phyloP scores from a whole-genome alignment of 1,140 invertebrate species.

The Drosophila albomicans region DNA sequence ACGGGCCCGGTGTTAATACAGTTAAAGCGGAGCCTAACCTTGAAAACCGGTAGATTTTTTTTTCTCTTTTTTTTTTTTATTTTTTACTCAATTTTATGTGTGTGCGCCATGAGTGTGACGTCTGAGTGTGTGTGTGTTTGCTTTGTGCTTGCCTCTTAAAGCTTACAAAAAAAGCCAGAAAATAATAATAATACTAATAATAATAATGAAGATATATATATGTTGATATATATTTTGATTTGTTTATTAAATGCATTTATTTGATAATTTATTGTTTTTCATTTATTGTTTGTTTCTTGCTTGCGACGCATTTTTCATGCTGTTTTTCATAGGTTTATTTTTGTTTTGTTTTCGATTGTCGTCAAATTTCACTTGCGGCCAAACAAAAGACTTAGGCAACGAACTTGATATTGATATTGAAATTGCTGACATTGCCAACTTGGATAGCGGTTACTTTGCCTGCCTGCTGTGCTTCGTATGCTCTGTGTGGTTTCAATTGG shows the following conservation, averaged over 20 bases:
- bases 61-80: slow-evolving; percentile 35
- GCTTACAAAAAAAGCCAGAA: slow-evolving; percentile 18
- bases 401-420: slow-evolving; percentile 83
- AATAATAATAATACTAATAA: slow-evolving; percentile 14
- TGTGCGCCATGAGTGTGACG: slow-evolving; percentile 46
- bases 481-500: slow-evolving; percentile 20
- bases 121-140: slow-evolving; percentile 40
- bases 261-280: slow-evolving; percentile 25
- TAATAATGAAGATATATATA: background rate
- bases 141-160: slow-evolving; percentile 40
- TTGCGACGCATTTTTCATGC: slow-evolving; percentile 26
- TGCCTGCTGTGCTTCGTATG: background rate
- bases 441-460: slow-evolving; percentile 13
- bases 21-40: slow-evolving; percentile 81
- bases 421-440: slow-evolving; percentile 63
- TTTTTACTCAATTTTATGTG: slow-evolving; percentile 67
- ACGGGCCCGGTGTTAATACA: slow-evolving; percentile 79
- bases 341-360: slow-evolving; percentile 35
- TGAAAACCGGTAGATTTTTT: slow-evolving; percentile 84
- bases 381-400: slow-evolving; percentile 82
- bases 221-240: slow-evolving; percentile 14
- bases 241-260: slow-evolving; percentile 23
- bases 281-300: slow-evolving; percentile 37
- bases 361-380: slow-evolving; percentile 49
- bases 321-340: slow-evolving; percentile 14